Evolutionary conservation across 2,113 vertebrate genomes (phyloP), one percentile per base, ranked within the genome.

Genomic region (Oceanites oceanicus): DNA sequence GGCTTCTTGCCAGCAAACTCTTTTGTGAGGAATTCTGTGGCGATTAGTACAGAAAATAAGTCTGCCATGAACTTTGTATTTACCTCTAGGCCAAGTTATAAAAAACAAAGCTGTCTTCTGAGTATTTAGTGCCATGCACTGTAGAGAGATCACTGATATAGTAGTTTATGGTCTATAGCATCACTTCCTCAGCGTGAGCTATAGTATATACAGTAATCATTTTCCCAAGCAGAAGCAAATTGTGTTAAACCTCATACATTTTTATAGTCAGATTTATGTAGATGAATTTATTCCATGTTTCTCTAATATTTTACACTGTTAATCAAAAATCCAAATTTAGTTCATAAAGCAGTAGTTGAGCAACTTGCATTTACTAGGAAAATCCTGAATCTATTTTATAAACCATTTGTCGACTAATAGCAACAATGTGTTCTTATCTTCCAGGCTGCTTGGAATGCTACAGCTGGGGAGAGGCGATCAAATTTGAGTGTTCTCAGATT

Each of bases 21-120:
- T 90, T 81, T 88, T 74, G 14, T 76, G 23, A 95, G 20, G 11
- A 96, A 86, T 97, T 94, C 49, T 70, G n/a, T 29, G n/a, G 13
- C 36, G 93, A 71, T 72, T 77, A 88, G 42, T 59, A 71, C 30
- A 89, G 36, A 80, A 94, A 76, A 74, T 47, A 75, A 53, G 3
- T 59, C 50, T 90, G 45, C 8, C 23, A 56, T 26, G 22, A 71
- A 77, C 74, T 63, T 84, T 88, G 3, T 81, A n/a, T 86, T 94
- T 85, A 94, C 18, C 7, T 75, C 19, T 61, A 67, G 5, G 13
- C 10, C 25, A 89, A 70, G n/a, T 66, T 65, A 80, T 5, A 76
- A 9, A 73, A 84, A 90, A 90, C 15, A 83, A 81, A 95, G 26
- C 26, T 87, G 29, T 73, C 26, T 87, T 95, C 61, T 52, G 34